phyloP scores from a whole-genome alignment of 2,797 vertebrate species.

The Lophius americanus region DNA sequence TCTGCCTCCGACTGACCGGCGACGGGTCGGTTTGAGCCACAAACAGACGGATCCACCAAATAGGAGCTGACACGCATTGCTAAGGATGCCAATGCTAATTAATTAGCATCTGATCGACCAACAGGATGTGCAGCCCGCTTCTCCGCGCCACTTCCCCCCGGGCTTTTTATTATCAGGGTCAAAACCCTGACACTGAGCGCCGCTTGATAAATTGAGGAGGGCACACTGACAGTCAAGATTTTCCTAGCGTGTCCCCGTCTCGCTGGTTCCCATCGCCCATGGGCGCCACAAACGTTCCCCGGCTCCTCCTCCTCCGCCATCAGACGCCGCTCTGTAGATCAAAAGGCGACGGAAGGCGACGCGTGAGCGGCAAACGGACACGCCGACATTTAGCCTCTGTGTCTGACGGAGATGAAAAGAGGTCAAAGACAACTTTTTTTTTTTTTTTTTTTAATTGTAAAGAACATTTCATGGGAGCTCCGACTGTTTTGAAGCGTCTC shows the following conservation, averaged over 20 bases:
- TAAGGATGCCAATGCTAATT: constrained; percentile 98
- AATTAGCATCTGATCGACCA: constrained; percentile 98
- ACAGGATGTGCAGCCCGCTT: constrained; percentile 90
- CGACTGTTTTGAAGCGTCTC: constrained; percentile 1
- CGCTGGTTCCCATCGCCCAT: constrained; percentile 78
- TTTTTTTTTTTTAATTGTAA: not conserved
- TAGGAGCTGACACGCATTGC: constrained; percentile 93
- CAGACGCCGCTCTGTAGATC: constrained; percentile 60
- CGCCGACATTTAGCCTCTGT: constrained; percentile 45
- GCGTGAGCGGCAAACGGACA: constrained; percentile 52
- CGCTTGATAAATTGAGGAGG: constrained; percentile 89
- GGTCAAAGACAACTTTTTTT: constrained; percentile 20
- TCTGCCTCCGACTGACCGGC: constrained; percentile 48
- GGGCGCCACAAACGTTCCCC: constrained; percentile 81
- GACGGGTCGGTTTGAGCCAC: constrained; percentile 72
- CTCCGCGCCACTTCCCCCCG: constrained; percentile 89
- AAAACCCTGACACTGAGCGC: constrained; percentile 87
- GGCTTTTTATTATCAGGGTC: constrained; percentile 91
- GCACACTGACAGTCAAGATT: constrained; percentile 86
- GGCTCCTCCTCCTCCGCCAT: constrained; percentile 50
- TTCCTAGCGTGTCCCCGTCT: constrained; percentile 87
- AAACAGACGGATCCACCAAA: constrained; percentile 89
- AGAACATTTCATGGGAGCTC: too few species aligned
- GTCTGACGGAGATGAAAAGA: constrained; percentile 52
- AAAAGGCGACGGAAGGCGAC: constrained; percentile 47